These are phyloP conservation scores for Limnephilus marmoratus DNA, from an alignment of 2,888 invertebrate genomes.

Conservation along the genomic window DNA sequence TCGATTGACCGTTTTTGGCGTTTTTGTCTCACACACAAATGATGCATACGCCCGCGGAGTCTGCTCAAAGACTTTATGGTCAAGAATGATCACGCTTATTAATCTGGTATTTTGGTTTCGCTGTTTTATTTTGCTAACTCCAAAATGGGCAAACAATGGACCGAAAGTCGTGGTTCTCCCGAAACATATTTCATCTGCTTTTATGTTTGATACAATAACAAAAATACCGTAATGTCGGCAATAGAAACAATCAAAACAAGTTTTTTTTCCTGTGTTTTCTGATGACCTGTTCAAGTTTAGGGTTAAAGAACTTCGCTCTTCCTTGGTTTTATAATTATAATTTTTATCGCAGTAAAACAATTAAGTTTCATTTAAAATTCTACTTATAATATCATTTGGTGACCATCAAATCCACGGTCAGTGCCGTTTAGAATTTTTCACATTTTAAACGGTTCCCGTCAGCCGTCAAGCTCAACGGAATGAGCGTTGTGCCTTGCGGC, in stretches of 20 bases:
- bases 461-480: neutral
- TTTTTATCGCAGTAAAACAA: no score
- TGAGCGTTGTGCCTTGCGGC: no score
- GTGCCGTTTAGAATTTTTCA: neutral
- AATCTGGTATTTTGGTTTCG: neutral
- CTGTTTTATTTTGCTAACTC: neutral
- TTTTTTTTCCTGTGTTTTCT: neutral
- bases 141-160: neutral
- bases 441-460: neutral
- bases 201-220: neutral
- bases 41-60: neutral
- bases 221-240: neutral
- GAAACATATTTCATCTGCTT: neutral
- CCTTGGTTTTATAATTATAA: no score
- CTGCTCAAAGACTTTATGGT: neutral
- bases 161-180: neutral
- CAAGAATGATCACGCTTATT: neutral
- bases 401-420: neutral
- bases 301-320: no score
- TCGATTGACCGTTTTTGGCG: neutral
- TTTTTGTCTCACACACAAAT: neutral
- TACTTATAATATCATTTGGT: neutral
- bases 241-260: neutral
- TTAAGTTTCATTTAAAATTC: no score
- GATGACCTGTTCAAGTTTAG: no score